phyloP scores from a whole-genome alignment of 1,140 invertebrate species.

The Dendrolimus kikuchii region DNA sequence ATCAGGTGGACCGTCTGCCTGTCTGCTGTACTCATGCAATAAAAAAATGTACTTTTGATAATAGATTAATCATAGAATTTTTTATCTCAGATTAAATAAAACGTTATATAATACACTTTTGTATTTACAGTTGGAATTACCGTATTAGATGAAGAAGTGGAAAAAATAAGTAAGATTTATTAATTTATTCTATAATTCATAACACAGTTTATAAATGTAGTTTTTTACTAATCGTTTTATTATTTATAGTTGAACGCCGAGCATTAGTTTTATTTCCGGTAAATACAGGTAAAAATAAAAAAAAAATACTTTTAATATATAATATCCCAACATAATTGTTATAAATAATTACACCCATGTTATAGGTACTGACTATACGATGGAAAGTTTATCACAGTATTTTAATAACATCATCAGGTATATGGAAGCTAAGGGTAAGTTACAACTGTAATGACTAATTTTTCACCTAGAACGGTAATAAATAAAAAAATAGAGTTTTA shows the following conservation, averaged over 20 bases:
- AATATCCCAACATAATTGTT: no score
- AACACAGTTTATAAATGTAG: not conserved
- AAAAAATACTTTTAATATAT: not conserved
- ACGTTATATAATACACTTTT: not conserved
- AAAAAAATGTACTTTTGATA: not conserved
- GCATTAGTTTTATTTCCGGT: constrained; percentile 1
- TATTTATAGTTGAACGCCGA: constrained; percentile 14
- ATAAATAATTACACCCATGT: not conserved
- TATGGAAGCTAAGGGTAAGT: no score
- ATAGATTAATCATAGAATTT: not conserved
- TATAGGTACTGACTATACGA: constrained; percentile 9
- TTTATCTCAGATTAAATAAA: not conserved
- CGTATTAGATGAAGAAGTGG: constrained; percentile 41
- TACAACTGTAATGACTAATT: no score
- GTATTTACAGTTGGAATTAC: constrained; percentile 29
- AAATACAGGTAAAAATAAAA: not conserved
- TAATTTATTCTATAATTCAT: constrained; percentile 1
- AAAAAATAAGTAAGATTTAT: constrained; percentile 50
- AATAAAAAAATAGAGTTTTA: no score
- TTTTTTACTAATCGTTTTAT: not conserved
- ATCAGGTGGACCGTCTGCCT: no score
- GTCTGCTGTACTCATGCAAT: no score
- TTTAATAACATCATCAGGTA: constrained; percentile 29
- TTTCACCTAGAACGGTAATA: no score
- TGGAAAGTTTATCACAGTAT: constrained; percentile 31